Evolutionary conservation across 2,888 invertebrate genomes (phyloP), one percentile per base, ranked within the genome.

Genomic region (Lasioglossum morio): DNA sequence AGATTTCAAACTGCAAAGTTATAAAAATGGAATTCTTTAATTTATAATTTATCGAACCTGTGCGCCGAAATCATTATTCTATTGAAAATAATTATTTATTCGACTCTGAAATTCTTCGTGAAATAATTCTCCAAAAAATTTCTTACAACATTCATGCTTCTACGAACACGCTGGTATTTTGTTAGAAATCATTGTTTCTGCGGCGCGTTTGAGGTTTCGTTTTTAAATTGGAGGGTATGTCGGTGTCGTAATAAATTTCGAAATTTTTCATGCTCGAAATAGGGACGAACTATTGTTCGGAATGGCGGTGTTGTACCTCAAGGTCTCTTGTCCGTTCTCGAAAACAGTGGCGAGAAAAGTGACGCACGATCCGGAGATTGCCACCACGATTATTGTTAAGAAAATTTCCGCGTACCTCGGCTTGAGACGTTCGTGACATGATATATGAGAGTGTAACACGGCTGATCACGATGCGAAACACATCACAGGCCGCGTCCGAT

Each of bases 401-500:
- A 48, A 69, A 48, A 53, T 2, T 23, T 69, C 19, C 53, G 27
- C 57, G 12, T 60, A 79, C 79, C 79, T 79, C 79, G 27, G 48
- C n/a, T 4, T 48, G 30, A 23, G 60, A 4, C 27, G n/a, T 40
- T 30, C 19, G 72, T 40, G 72, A 76, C 82, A 79, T 84, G 48
- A 19, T 77, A 46, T 40, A 69, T 23, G 37, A 69, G n/a, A 53
- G 37, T n/a, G 23, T 12, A n/a, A 37, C 37, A 37, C 69, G 69
- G n/a, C 23, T 69, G 34, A 37, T 69, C 69, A 37, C 14, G 74
- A 66, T 60, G 34, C 48, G 30, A 46, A 46, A 34, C 46, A 57
- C 63, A 75, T 83, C 77, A 60, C 66, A 30, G 48, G 34, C 40
- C 72, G 69, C 69, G 76, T 48, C 12, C 72, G 57, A 73, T 46